Conservation (phyloP, 1,140 invertebrate genomes). For the Acromyrmex charruanus region DNA sequence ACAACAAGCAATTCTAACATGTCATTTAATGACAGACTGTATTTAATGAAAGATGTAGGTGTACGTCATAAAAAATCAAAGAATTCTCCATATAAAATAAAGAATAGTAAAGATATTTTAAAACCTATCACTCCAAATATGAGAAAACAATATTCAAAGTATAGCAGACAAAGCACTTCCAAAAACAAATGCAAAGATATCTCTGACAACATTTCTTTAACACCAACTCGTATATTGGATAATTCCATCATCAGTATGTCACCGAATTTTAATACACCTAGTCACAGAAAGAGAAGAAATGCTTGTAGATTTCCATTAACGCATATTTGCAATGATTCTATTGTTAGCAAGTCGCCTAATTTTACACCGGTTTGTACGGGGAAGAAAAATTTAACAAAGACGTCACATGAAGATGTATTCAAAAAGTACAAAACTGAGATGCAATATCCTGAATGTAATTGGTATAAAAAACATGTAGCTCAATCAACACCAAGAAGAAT, state of each 20-base stretch:
- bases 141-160: not conserved
- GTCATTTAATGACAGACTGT: no score
- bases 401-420: not conserved
- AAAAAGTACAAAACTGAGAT: conserved; percentile 25
- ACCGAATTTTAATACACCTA: conserved; percentile 71
- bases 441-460: conserved; percentile 34
- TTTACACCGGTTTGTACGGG: not conserved
- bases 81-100: conserved; percentile 25
- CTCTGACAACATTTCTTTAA: not conserved
- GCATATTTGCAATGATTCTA: conserved; percentile 41
- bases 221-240: conserved; percentile 38
- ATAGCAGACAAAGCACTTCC: conserved; percentile 34
- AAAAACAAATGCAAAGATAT: conserved; percentile 35
- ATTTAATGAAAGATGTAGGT: not conserved
- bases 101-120: conserved; percentile 26
- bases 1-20: conserved; percentile 7
- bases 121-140: conserved; percentile 12
- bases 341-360: conserved; percentile 68
- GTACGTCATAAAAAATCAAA: conserved; percentile 4
- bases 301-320: conserved; percentile 42
- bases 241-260: conserved; percentile 77
- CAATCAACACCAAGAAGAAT: conserved; percentile 69
- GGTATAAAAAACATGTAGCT: conserved; percentile 43
- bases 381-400: conserved; percentile 23
- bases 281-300: conserved; percentile 37